phyloP scores from a whole-genome alignment of 2,888 invertebrate species.

The Ypsolopha sequella region DNA sequence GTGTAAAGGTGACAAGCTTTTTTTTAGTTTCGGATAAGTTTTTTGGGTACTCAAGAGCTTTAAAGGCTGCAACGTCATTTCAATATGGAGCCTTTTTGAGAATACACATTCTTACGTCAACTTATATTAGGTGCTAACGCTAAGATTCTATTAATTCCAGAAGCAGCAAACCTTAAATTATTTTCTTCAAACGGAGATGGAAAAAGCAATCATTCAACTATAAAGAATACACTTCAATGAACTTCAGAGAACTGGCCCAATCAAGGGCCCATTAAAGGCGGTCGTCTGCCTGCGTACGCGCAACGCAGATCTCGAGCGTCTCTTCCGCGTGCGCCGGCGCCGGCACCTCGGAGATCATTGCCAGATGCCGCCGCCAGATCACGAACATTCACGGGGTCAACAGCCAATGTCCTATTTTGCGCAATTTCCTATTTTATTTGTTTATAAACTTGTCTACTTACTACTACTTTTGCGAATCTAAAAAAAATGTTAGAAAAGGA shows the following conservation, averaged over 20 bases:
- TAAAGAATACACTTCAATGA: background rate
- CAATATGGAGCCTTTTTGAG: too few relatives aligned
- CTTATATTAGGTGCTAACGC: too few relatives aligned
- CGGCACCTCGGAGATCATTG: conserved; percentile 59
- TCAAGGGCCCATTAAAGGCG: conserved; percentile 45
- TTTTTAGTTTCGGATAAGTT: too few relatives aligned
- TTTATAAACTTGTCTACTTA: background rate
- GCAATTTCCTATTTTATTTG: conserved; percentile 16
- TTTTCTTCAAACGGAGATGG: too few relatives aligned
- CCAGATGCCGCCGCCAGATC: conserved; percentile 62
- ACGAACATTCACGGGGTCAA: conserved; percentile 52
- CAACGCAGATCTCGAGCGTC: conserved; percentile 13
- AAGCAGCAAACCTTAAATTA: too few relatives aligned
- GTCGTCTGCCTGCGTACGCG: conserved; percentile 36
- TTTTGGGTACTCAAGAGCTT: too few relatives aligned
- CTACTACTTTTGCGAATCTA: background rate
- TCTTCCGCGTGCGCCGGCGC: conserved; percentile 47
- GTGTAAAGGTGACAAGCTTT: too few relatives aligned
- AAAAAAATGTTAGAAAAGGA: background rate
- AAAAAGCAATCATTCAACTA: too few relatives aligned
- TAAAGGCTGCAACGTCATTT: too few relatives aligned
- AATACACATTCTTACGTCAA: too few relatives aligned
- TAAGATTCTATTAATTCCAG: too few relatives aligned
- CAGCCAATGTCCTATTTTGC: conserved; percentile 66
- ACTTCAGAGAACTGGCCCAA: conserved; percentile 1